Percentiles rank a stretch among this genome's conserved stretches.
Conservation (phyloP, 2,888 invertebrate species). For the Acleris sparsana region DNA sequence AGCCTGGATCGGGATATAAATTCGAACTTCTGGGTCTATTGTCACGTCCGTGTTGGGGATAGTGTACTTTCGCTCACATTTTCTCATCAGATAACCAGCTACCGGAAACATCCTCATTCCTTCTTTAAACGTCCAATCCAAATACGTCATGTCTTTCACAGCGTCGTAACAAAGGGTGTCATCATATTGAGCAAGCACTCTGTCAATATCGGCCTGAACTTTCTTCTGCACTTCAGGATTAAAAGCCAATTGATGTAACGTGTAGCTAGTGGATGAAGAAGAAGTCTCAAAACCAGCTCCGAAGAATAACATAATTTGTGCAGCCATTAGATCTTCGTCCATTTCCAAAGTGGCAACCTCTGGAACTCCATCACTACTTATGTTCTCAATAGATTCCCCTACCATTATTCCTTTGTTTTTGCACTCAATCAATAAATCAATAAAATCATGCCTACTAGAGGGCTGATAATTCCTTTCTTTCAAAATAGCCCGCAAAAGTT, state of each 20-base stretch:
- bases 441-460: conserved; percentile 59
- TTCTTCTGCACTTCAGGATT: conserved; percentile 57
- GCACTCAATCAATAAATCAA: conserved; percentile 57
- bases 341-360: conserved; percentile 50
- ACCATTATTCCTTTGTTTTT: conserved; percentile 51
- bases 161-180: conserved; percentile 61
- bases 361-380: conserved; percentile 38
- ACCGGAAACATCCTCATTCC: conserved; percentile 63
- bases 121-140: conserved; percentile 62
- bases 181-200: conserved; percentile 51
- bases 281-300: conserved; percentile 79
- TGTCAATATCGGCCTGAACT: conserved; percentile 58
- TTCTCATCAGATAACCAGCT: conserved; percentile 49
- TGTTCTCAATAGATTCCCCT: conserved; percentile 50
- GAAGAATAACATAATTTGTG: conserved; percentile 66
- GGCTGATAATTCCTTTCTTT: conserved; percentile 53
- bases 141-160: conserved; percentile 63
- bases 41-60: conserved; percentile 51
- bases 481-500: conserved; percentile 48
- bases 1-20: conserved; percentile 30
- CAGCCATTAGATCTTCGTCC: conserved; percentile 54
- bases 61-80: conserved; percentile 49
- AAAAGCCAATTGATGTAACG: conserved; percentile 63
- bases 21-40: conserved; percentile 37
- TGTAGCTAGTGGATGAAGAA: conserved; percentile 67